Evolutionary conservation across 2,888 invertebrate genomes (phyloP), one percentile per base, ranked within the genome.

Genomic region (Drosophila incognita): DNA sequence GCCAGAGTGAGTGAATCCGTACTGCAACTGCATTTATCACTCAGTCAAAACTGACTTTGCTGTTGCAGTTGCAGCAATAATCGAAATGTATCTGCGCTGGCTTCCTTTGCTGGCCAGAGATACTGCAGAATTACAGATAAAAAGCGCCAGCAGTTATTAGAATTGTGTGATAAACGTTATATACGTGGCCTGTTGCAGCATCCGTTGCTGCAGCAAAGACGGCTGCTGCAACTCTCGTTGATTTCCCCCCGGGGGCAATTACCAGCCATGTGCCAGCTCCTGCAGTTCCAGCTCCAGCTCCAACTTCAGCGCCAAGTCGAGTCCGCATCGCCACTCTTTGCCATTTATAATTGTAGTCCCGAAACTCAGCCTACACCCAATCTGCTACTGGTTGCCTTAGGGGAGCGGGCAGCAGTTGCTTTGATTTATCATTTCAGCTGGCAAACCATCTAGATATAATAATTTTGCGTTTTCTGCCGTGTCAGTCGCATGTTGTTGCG

Each of bases 391-490:
- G 70, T 74, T 74, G 59, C 51, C 64, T 31, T 6, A 42, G 57
- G 57, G 57, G 31, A 15, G 21, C 15, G 11, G 67, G 29, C 6
- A 29, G 58, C 75, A 74, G 68, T 78, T 82, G 87, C 69, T 68
- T 76, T 80, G 84, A 85, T 85, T 83, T 83, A 82, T 86, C 83
- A 82, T 76, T 78, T 79, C 70, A 81, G 78, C 86, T 85, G 81
- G 69, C 79, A 74, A 74, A 72, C 62, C 75, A 75, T 66, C 73
- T 75, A 85, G 74, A 71, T 75, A 74, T 81, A 82, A 77, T 84
- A 72, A 81, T 83, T 82, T 76, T 75, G 69, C 59, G 66, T 74
- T 51, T 69, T 74, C 46, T 67, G 67, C 67, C 67, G 69, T 67
- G 66, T 54, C 68, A 67, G 66, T 68, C n/a, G 57, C 49, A 52